A percentile compares a stretch with the other conserved stretches of the same genome.
These are phyloP conservation scores for Microdon myrmicae DNA, from an alignment of 2,888 invertebrate genomes.

Conservation along the genomic window DNA sequence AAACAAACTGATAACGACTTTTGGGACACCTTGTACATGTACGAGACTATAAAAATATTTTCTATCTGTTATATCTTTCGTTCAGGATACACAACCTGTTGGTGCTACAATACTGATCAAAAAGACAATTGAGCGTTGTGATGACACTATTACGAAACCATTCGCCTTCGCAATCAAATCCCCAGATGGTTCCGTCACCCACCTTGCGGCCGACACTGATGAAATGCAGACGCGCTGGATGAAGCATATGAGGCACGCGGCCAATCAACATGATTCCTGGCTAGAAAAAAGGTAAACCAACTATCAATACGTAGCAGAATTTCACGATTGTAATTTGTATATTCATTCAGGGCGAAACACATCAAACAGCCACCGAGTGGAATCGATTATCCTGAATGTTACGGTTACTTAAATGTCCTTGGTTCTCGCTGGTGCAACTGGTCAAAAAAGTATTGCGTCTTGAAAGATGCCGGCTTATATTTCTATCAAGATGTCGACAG, in stretches of 20 bases:
- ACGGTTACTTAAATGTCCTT: constrained; percentile 90
- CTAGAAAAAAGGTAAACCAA: constrained; percentile 69
- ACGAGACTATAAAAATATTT: constrained; percentile 1
- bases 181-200: constrained; percentile 77
- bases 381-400: constrained; percentile 87
- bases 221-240: constrained; percentile 81
- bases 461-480: constrained; percentile 94
- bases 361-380: constrained; percentile 83
- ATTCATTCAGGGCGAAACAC: constrained; percentile 74
- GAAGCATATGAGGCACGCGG: constrained; percentile 80
- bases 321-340: constrained; percentile 2
- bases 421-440: constrained; percentile 88
- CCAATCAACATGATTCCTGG: constrained; percentile 78
- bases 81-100: constrained; percentile 85
- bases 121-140: constrained; percentile 75
- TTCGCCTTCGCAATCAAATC: constrained; percentile 79
- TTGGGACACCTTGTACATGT: neutral
- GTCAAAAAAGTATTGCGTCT: constrained; percentile 91
- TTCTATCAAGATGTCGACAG: constrained; percentile 91
- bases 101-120: constrained; percentile 89
- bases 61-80: constrained; percentile 7
- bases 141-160: constrained; percentile 69
- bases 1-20: neutral
- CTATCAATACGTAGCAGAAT: neutral
- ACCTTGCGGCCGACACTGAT: constrained; percentile 82